Evolutionary conservation across 2,888 invertebrate species (phyloP).

Genomic region (Pinctada fucata): DNA sequence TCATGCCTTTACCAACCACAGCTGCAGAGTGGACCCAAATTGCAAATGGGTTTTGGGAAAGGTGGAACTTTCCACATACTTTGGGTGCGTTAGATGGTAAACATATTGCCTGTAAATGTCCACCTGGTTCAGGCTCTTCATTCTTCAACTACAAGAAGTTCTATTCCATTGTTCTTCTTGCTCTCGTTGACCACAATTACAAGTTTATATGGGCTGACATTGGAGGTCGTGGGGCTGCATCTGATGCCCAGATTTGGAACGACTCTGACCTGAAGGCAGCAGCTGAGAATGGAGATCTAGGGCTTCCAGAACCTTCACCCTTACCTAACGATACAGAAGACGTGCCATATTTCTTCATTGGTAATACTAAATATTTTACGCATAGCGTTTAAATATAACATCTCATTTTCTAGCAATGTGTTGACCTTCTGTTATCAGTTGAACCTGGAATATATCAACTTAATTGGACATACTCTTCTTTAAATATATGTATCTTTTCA

Average conservation of each 20-base stretch:
- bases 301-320: constrained; percentile 39
- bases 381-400: too few species aligned
- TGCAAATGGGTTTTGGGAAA: too few species aligned
- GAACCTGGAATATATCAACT: neutral
- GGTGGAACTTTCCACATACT: constrained; percentile 30
- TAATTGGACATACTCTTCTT: neutral
- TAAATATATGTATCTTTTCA: neutral
- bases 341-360: constrained; percentile 47
- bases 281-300: constrained; percentile 36
- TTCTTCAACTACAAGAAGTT: constrained; percentile 49
- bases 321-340: constrained; percentile 43
- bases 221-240: too few species aligned
- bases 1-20: constrained; percentile 34
- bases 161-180: constrained; percentile 37
- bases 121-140: constrained; percentile 22
- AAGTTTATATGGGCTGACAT: too few species aligned
- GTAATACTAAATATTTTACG: too few species aligned
- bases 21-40: constrained; percentile 32
- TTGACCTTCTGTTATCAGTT: constrained; percentile 33
- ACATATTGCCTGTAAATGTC: too few species aligned
- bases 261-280: too few species aligned
- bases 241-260: too few species aligned
- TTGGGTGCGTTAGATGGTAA: too few species aligned
- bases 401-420: constrained; percentile 50
- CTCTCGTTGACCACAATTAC: constrained; percentile 45